A percentile compares a stretch with the other conserved stretches of the same genome.
These are phyloP conservation scores for Nothobranchius furzeri DNA, from an alignment of 2,113 vertebrate species.

Conservation along the genomic window DNA sequence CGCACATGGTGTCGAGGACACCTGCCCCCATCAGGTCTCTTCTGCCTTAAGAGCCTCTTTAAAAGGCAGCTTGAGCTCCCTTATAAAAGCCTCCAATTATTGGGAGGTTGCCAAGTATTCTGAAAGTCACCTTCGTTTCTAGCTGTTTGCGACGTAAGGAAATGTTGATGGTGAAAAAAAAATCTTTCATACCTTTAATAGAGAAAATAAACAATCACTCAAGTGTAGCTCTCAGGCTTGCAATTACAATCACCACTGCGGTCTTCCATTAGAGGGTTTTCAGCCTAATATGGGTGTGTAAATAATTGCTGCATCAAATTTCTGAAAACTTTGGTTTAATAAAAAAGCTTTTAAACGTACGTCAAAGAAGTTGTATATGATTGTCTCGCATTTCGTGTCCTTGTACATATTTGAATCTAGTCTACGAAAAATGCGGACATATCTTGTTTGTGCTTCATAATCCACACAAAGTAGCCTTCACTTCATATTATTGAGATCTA, in stretches of 20 bases:
- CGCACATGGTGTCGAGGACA: conserved; percentile 46
- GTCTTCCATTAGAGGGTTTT: conserved; percentile 33
- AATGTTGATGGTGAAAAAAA: conserved; percentile 30
- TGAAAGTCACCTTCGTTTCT: conserved; percentile 75
- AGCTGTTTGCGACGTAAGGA: conserved; percentile 50
- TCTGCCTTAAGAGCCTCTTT: conserved; percentile 51
- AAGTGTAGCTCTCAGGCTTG: conserved; percentile 8
- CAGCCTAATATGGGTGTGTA: conserved; percentile 5
- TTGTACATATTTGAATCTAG: conserved; percentile 43
- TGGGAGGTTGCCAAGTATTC: conserved; percentile 70
- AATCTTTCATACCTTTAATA: conserved; percentile 25
- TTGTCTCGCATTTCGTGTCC: conserved; percentile 20
- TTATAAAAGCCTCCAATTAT: conserved; percentile 70
- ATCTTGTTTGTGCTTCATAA: background rate
- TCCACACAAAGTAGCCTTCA: background rate
- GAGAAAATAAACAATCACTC: conserved; percentile 28
- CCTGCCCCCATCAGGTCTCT: conserved; percentile 47
- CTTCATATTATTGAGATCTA: too few species aligned
- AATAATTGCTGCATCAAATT: conserved; percentile 30
- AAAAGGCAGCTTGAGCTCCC: conserved; percentile 52
- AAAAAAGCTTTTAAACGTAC: conserved; percentile 58
- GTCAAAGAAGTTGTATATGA: conserved; percentile 42
- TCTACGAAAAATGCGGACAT: conserved; percentile 11
- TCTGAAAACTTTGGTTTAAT: conserved; percentile 27
- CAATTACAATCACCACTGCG: conserved; percentile 12